These are phyloP conservation scores for Sarcophaga caerulescens DNA, from an alignment of 2,888 invertebrate genomes.

Conservation along the genomic window DNA sequence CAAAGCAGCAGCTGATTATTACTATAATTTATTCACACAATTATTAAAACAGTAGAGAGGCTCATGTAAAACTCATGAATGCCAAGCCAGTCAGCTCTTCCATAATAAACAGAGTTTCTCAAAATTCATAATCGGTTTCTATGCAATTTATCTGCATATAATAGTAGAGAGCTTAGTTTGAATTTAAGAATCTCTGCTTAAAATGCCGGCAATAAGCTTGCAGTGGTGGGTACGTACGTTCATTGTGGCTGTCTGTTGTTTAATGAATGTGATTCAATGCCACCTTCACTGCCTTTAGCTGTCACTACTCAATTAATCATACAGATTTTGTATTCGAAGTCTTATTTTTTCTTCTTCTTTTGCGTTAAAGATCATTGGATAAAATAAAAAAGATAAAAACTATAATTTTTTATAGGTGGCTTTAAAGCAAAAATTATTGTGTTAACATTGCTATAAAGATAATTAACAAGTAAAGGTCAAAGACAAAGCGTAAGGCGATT, in stretches of 20 bases:
- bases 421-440: conserved; percentile 6
- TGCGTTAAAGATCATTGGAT: conserved; percentile 36
- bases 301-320: conserved; percentile 55
- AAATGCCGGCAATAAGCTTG: background rate
- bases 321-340: background rate
- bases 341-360: conserved; percentile 7
- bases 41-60: conserved; percentile 15
- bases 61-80: conserved; percentile 16
- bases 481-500: conserved; percentile 46
- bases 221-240: background rate
- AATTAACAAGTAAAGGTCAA: conserved; percentile 54
- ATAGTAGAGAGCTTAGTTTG: background rate
- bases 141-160: background rate
- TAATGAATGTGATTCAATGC: conserved; percentile 47
- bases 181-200: conserved; percentile 27
- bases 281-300: conserved; percentile 64
- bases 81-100: background rate
- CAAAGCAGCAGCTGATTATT: conserved; percentile 16
- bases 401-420: conserved; percentile 24
- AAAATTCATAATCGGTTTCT: background rate
- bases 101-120: conserved; percentile 22
- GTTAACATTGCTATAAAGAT: background rate
- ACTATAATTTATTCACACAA: conserved; percentile 43
- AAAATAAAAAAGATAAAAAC: conserved; percentile 31
- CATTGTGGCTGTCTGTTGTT: conserved; percentile 22